Conservation (phyloP, 2,888 invertebrate species). For the Colletes collaris region DNA sequence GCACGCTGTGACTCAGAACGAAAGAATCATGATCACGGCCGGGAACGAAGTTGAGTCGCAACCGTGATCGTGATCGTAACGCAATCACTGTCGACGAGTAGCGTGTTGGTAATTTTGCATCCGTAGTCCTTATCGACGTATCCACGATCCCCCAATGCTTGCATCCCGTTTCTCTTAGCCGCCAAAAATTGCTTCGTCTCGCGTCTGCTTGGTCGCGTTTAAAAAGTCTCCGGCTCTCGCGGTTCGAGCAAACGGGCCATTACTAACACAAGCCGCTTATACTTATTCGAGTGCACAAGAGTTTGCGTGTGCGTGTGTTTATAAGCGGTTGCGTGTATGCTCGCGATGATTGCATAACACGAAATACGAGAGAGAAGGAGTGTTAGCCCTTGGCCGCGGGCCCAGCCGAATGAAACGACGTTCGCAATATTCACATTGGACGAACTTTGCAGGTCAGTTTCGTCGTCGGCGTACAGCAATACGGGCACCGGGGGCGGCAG, state of each 20-base stretch:
- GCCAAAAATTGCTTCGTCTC: too few species aligned
- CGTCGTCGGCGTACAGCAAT: constrained; percentile 75
- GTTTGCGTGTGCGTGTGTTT: constrained; percentile 52
- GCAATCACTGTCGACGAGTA: too few species aligned
- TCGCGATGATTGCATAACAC: constrained; percentile 69
- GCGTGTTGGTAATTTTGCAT: too few species aligned
- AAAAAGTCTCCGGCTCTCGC: too few species aligned
- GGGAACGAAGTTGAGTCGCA: too few species aligned
- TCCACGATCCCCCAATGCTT: too few species aligned
- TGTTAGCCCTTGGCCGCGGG: constrained; percentile 75
- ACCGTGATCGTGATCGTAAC: too few species aligned
- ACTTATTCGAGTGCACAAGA: neutral
- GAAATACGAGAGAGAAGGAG: neutral
- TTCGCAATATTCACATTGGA: constrained; percentile 64
- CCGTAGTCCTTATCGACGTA: too few species aligned
- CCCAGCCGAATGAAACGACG: constrained; percentile 66
- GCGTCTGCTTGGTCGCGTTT: too few species aligned
- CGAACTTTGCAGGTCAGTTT: constrained; percentile 78
- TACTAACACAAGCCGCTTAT: constrained; percentile 23
- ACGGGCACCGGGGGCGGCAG: constrained; percentile 62
- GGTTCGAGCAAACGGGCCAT: neutral
- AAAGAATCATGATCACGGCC: too few species aligned
- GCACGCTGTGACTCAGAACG: too few species aligned
- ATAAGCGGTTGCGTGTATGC: constrained; percentile 26
- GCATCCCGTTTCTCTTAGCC: too few species aligned